Base-by-base conservation (phyloP, 1,140 invertebrate species). In the Drosophila aff. region DNA sequence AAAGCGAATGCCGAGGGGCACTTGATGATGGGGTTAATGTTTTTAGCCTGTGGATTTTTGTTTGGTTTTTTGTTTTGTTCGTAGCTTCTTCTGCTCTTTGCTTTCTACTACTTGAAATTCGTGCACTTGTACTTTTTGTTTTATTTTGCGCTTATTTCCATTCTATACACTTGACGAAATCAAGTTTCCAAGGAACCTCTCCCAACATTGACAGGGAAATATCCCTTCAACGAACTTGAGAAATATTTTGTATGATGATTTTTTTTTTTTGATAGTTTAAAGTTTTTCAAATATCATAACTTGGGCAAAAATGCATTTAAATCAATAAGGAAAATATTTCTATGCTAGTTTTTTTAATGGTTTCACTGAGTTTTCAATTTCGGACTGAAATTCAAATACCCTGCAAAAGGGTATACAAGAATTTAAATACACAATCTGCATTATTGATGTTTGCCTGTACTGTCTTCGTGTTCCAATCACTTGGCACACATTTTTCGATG, bases 21-120 rank as follows among this genome's bases (percentile, higher is more conserved):
- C 81, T 63, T 63, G 72, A 64, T 46, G 26, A 3, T 23, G 61
- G 61, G 81, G 63, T 84, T 81, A 80, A 81, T 84, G 66, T 43
- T 64, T 66, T 50, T 69, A 50, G 65, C 38, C 60, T 71, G 49
- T 52, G 50, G 52, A n/a, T 28, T 52, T 53, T 53, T 8, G 10
- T 44, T 40, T 15, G 15, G 16, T 2, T 13, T 53, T 33, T 21
- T 53, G 31, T 36, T 53, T 55, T 38, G 33, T 55, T 38, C 36
- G 33, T 55, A 23, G 43, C 61, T 50, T 40, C 52, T 55, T 40
- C 52, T 55, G 28, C 50, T 65, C 49, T 52, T 76, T 58, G 50
- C 49, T 46, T 58, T 66, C 41, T 53, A 59, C 44, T 57, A 76
- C 71, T 75, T 74, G 68, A 74, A 72, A 50, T 62, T 55, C 47